Conservation (phyloP, 2,888 invertebrate species). For the Elaeidobius kamerunicus region DNA sequence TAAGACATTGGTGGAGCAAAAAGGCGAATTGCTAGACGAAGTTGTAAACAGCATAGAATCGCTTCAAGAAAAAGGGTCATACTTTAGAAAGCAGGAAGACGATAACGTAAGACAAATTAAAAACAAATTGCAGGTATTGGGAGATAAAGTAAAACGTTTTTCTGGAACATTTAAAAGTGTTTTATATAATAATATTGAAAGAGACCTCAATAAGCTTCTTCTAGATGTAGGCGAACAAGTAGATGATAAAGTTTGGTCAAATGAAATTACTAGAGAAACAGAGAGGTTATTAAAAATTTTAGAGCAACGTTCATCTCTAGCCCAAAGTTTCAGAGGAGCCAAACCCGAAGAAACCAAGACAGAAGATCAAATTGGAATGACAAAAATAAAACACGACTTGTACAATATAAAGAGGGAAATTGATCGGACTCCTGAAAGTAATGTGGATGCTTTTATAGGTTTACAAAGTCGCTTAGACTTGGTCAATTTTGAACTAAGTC, state of each 20-base stretch:
- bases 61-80: slow-evolving; percentile 29
- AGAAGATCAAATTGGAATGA: slow-evolving; percentile 27
- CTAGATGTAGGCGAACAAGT: slow-evolving; percentile 30
- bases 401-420: slow-evolving; percentile 32
- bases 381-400: slow-evolving; percentile 31
- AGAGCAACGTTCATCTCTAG: slow-evolving; percentile 35
- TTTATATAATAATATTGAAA: slow-evolving; percentile 37
- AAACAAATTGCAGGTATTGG: slow-evolving; percentile 30
- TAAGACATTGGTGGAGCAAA: slow-evolving; percentile 22
- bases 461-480: slow-evolving; percentile 34
- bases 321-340: slow-evolving; percentile 32
- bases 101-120: slow-evolving; percentile 15
- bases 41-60: slow-evolving; percentile 21
- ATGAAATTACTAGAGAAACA: slow-evolving; percentile 33
- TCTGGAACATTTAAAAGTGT: slow-evolving; percentile 38
- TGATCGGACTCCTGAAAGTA: slow-evolving; percentile 28
- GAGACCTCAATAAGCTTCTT: slow-evolving; percentile 34
- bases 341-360: slow-evolving; percentile 2
- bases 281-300: slow-evolving; percentile 38
- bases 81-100: slow-evolving; percentile 13
- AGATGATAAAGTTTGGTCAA: slow-evolving; percentile 27
- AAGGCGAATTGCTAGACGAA: slow-evolving; percentile 32
- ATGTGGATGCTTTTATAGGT: slow-evolving; percentile 28
- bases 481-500: slow-evolving; percentile 33
- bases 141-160: slow-evolving; percentile 36